Percentiles rank a stretch among this genome's conserved stretches.
Evolutionary conservation across 2,797 vertebrate genomes (phyloP).

Genomic region (Siniperca scherzeri): DNA sequence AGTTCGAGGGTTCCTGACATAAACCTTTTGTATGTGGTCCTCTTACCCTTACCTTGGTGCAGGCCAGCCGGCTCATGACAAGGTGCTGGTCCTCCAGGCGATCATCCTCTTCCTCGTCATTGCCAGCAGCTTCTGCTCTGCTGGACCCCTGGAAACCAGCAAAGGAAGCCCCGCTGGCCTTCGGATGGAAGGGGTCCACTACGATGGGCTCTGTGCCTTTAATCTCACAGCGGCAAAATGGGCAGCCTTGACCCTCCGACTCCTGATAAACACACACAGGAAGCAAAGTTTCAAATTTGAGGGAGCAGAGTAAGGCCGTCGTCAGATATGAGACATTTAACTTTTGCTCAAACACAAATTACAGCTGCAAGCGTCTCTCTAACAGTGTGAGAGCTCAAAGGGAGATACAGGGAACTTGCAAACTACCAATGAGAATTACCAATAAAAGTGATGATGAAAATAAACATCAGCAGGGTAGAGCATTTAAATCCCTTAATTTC

Average conservation of each 20-base stretch:
- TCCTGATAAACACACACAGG: slow-evolving; percentile 83
- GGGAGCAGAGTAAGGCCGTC: neutral
- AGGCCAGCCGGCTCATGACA: slow-evolving; percentile 95
- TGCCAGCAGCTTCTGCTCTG: slow-evolving; percentile 88
- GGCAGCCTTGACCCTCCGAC: slow-evolving; percentile 97
- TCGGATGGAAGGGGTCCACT: slow-evolving; percentile 96
- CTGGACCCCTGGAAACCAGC: slow-evolving; percentile 87
- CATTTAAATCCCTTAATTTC: neutral
- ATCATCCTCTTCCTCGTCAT: slow-evolving; percentile 96
- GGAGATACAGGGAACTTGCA: neutral
- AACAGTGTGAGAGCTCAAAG: too few species aligned
- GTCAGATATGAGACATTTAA: neutral
- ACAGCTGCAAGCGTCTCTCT: neutral
- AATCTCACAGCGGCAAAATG: slow-evolving; percentile 98
- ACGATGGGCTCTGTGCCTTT: slow-evolving; percentile 98
- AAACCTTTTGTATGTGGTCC: slow-evolving; percentile 46
- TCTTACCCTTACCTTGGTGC: slow-evolving; percentile 91
- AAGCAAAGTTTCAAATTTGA: neutral
- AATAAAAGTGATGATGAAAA: neutral
- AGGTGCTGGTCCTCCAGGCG: slow-evolving; percentile 94
- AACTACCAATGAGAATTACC: neutral
- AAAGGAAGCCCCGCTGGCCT: slow-evolving; percentile 85
- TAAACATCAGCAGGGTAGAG: neutral
- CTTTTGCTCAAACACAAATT: neutral
- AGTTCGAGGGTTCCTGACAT: neutral